Evolutionary conservation across 2,888 invertebrate genomes (phyloP), one percentile per base, ranked within the genome.

Genomic region (Kryphioiulus occultus): DNA sequence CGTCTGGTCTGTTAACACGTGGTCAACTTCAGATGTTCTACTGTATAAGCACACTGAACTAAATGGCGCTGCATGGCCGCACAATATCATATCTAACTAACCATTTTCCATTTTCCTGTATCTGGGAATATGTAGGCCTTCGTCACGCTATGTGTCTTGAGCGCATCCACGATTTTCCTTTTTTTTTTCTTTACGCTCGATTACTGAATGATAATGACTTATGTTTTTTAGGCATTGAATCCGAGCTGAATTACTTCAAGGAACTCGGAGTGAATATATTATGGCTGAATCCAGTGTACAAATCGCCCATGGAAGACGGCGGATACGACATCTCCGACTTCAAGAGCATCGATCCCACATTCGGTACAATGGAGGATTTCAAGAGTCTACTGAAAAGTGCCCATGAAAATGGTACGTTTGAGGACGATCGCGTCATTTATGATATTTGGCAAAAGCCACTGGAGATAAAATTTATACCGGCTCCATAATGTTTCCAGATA

Each of bases 251-350:
- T 86, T 91, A 92, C 88, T 90, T 92, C 22, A 86, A 89, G 7
- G 89, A 91, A 35, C 88, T 92, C 10, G 91, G 91, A 4, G 90
- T 92, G 4, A 90, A 90, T 0, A 90, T 91, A 7, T 89, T 92
- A 10, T 92, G 92, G 91, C 88, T 92, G 19, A 92, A 91, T 88
- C 92, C 92, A 0, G 90, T 92, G 86, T 92, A 91, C 90, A 89
- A 89, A 42, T 92, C 92, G 9, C 92, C 92, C 17, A 91, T 92
- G 92, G 90, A 90, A 59, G 92, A 93, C 88, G 91, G 91, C 88
- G 92, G 92, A 1, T 92, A 92, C 89, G 93, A 93, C 89, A 90
- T 93, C 12, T 85, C 90, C 12, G 90, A 92, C 89, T 91, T 90
- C 89, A 90, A 89, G 19, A 90, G 90, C 22, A 90, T 92, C 26